Evolutionary conservation across 2,797 vertebrate genomes (phyloP).

Genomic region (Petrocephalus sullivani): DNA sequence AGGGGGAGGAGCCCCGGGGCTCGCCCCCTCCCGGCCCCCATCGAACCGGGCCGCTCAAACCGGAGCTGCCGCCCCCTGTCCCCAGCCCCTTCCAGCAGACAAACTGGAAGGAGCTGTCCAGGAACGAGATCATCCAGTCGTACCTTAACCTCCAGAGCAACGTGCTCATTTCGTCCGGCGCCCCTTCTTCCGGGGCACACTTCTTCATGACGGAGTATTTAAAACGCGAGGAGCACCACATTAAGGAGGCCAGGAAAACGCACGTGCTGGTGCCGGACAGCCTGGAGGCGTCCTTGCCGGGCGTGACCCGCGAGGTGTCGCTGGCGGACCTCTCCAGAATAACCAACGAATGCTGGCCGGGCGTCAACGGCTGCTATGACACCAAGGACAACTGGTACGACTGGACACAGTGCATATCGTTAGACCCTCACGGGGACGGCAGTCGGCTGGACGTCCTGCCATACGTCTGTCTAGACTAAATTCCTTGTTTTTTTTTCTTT

Average conservation of each 20-base stretch:
- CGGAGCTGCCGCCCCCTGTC: constrained; percentile 61
- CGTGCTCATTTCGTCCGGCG: constrained; percentile 77
- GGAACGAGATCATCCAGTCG: constrained; percentile 86
- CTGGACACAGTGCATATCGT: constrained; percentile 91
- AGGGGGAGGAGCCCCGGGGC: constrained; percentile 56
- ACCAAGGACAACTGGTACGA: constrained; percentile 89
- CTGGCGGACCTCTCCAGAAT: constrained; percentile 71
- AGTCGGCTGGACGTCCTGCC: constrained; percentile 87
- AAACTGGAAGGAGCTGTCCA: constrained; percentile 88
- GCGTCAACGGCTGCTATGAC: constrained; percentile 90
- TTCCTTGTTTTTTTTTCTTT: constrained; percentile 34
- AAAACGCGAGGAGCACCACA: constrained; percentile 73
- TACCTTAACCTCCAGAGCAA: constrained; percentile 90
- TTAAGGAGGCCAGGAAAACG: constrained; percentile 65
- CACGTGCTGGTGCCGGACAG: constrained; percentile 67
- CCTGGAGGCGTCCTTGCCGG: constrained; percentile 70
- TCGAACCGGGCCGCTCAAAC: constrained; percentile 64
- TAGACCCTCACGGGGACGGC: constrained; percentile 82
- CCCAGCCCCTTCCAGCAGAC: constrained; percentile 85
- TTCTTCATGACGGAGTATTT: constrained; percentile 81
- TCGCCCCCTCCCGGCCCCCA: constrained; percentile 53
- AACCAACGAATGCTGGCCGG: constrained; percentile 76
- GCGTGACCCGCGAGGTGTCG: constrained; percentile 73
- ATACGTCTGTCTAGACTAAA: constrained; percentile 91
- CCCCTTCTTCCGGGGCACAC: constrained; percentile 72